These are phyloP conservation scores for Atrina japonica DNA, from an alignment of 2,888 invertebrate species.

Conservation along the genomic window DNA sequence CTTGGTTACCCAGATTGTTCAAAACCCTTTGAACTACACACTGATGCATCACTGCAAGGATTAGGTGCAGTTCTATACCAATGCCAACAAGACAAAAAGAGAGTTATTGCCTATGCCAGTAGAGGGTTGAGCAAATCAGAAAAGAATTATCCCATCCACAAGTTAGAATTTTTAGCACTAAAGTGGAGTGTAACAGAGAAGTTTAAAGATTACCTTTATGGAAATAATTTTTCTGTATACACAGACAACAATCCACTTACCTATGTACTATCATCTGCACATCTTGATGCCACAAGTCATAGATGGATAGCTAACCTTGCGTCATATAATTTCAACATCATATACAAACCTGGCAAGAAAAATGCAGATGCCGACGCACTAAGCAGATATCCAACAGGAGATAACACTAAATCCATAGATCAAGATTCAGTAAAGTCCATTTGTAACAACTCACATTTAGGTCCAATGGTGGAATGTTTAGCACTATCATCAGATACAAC, in stretches of 20 bases:
- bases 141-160: conserved; percentile 42
- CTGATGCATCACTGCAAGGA: conserved; percentile 38
- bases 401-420: background rate
- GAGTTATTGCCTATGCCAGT: conserved; percentile 41
- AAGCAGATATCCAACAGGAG: conserved; percentile 44
- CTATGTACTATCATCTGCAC: conserved; percentile 46
- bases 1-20: conserved; percentile 41
- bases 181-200: conserved; percentile 49
- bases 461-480: conserved; percentile 1
- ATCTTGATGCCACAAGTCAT: conserved; percentile 51
- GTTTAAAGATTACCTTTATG: conserved; percentile 42
- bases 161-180: conserved; percentile 44
- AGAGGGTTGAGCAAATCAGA: conserved; percentile 41
- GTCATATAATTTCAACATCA: conserved; percentile 44
- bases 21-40: conserved; percentile 46
- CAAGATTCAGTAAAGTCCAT: conserved; percentile 24
- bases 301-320: conserved; percentile 46
- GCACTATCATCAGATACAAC: background rate
- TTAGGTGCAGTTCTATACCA: conserved; percentile 47
- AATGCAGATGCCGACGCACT: conserved; percentile 52
- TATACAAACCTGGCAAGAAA: conserved; percentile 46
- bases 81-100: conserved; percentile 15
- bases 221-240: conserved; percentile 36
- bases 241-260: conserved; percentile 54
- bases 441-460: conserved; percentile 6